phyloP scores from a whole-genome alignment of 2,888 invertebrate genomes.

The Meliscaeva auricollis region DNA sequence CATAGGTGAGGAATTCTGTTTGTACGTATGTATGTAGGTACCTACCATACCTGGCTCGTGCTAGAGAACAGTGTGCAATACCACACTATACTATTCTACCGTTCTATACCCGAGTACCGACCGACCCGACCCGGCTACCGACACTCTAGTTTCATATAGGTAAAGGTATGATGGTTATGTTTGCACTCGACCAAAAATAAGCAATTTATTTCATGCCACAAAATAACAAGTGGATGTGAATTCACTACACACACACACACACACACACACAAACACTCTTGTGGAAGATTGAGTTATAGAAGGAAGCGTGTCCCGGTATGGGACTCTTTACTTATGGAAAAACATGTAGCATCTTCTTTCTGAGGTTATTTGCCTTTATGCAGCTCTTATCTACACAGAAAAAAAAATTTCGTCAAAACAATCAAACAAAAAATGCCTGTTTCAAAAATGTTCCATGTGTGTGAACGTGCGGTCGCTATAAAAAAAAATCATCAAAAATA shows the following conservation, averaged over 20 bases:
- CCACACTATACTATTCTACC: background rate
- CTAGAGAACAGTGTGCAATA: constrained; percentile 20
- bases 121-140: background rate
- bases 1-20: constrained; percentile 45
- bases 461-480: background rate
- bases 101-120: too few relatives aligned
- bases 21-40: too few relatives aligned
- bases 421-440: background rate
- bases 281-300: constrained; percentile 37
- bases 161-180: constrained; percentile 33
- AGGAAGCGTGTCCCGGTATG: constrained; percentile 52
- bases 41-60: background rate
- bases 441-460: background rate
- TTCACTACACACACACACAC: constrained; percentile 41
- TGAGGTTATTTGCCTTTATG: constrained; percentile 69
- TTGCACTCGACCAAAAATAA: constrained; percentile 71
- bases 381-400: background rate
- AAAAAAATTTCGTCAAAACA: background rate
- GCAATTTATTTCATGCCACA: constrained; percentile 73
- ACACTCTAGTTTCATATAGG: background rate
- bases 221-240: constrained; percentile 69
- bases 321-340: constrained; percentile 65
- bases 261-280: background rate
- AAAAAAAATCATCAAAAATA: too few relatives aligned
- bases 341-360: constrained; percentile 65